Percentiles rank a stretch among this genome's conserved stretches.
phyloP scores from a whole-genome alignment of 2,113 vertebrate genomes.

The Ailurus styani region DNA sequence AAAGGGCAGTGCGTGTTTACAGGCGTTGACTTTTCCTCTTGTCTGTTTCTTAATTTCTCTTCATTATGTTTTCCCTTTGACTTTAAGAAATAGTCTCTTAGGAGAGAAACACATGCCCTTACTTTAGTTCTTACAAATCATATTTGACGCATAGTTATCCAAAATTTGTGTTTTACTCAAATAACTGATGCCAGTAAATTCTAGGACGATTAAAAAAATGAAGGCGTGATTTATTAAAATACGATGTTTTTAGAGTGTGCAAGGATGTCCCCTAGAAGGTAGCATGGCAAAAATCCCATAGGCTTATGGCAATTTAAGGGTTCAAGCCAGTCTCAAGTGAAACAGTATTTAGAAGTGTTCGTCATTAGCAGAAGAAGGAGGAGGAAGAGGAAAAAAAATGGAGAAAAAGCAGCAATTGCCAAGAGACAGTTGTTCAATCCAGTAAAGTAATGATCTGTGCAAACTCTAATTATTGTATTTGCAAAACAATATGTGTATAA shows the following conservation, averaged over 20 bases:
- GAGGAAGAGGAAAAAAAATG: background rate
- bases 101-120: background rate
- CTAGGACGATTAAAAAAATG: background rate
- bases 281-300: background rate
- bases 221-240: conserved; percentile 26
- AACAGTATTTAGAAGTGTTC: background rate
- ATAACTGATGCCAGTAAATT: background rate
- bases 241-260: background rate
- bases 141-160: conserved; percentile 6
- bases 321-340: background rate
- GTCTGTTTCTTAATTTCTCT: background rate
- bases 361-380: background rate
- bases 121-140: conserved; percentile 40
- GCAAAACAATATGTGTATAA: conserved; percentile 59
- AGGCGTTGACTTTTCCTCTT: background rate
- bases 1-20: background rate
- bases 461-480: conserved; percentile 70
- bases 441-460: conserved; percentile 49
- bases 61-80: background rate
- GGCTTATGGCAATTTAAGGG: background rate
- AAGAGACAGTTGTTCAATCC: conserved; percentile 43
- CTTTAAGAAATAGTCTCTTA: conserved; percentile 20
- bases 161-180: conserved; percentile 43
- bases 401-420: background rate
- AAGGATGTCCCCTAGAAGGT: background rate